Base-by-base conservation (phyloP, 2,797 vertebrate genomes). In the Tadarida brasiliensis region DNA sequence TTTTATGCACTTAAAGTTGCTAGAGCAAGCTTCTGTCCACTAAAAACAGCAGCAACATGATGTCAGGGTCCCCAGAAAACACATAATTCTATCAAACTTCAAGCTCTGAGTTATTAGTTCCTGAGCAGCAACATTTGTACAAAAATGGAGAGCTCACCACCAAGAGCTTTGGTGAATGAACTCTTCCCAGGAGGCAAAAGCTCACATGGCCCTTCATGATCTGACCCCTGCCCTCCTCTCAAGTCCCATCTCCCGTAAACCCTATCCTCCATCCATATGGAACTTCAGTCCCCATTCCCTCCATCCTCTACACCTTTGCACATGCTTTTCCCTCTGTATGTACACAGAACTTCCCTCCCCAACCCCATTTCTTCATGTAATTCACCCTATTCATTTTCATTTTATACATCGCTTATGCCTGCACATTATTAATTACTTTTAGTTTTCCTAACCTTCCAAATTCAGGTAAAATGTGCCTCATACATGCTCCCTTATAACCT, bases 1-100 rank as follows among this genome's bases (percentile, higher is more conserved):
- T 39, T 93, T 87, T 19, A 93, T 68, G 89, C 51, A 78, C 74
- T 44, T 71, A n/a, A 92, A 86, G 28, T 68, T 71, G 51, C 80
- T 68, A 56, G 82, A 78, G n/a, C 63, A 61, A 11, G 35, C 44
- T 94, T 94, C 35, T 87, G 57, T 93, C 24, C 81, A 65, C 16
- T 87, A 78, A 88, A 90, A 84, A 35, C 0, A 91, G 59, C 47
- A 87, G 35, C 1, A 7, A 63, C 51, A 26, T 47, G 65, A 90
- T 65, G 73, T 54, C 26, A 95, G 80, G 14, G n/a, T 63, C 65
- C 73, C 33, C 20, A 17, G 20, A 86, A 95, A 86, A 71, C 47
- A 93, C 24, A 19, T 49, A 56, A 76, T 73, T 57, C 51, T 71
- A n/a, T 51, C 20, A n/a, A n/a, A 77, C 33, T 85, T 44, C 24